Evolutionary conservation across 2,888 invertebrate genomes (phyloP).

Genomic region (Ectobius pallidus): DNA sequence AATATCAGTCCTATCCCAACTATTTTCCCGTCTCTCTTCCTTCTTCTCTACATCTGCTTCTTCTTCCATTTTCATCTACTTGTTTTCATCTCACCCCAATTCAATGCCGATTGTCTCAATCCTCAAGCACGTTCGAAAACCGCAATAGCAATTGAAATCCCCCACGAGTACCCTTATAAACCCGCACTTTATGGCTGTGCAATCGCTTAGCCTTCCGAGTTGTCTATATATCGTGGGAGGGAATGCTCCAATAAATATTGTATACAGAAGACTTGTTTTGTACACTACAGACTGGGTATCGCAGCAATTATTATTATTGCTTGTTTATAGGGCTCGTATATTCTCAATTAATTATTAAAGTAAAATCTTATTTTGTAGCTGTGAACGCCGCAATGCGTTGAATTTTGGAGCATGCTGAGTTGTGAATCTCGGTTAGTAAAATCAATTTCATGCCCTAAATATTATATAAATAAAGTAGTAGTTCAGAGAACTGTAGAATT

Average conservation of each 20-base stretch:
- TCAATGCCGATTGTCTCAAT: conserved; percentile 30
- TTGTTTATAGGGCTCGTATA: background rate
- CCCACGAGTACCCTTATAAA: conserved; percentile 28
- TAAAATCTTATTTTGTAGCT: too few relatives aligned
- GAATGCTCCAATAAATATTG: conserved; percentile 18
- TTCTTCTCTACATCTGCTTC: background rate
- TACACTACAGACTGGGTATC: background rate
- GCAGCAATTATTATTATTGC: conserved; percentile 3
- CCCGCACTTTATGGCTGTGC: conserved; percentile 30
- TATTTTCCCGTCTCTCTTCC: background rate
- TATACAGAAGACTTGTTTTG: background rate
- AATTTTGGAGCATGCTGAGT: too few relatives aligned
- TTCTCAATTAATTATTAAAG: background rate
- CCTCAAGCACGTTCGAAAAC: conserved; percentile 35
- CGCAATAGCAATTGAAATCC: conserved; percentile 36
- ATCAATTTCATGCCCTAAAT: too few relatives aligned
- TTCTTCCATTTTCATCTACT: background rate
- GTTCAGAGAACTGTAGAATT: too few relatives aligned
- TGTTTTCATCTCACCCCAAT: conserved; percentile 18
- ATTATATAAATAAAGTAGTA: too few relatives aligned
- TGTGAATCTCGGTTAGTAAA: too few relatives aligned
- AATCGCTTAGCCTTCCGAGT: conserved; percentile 6
- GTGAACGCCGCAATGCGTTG: too few relatives aligned
- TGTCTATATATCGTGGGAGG: background rate
- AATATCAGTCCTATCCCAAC: background rate